Conservation (phyloP, 2,888 invertebrate species). For the Rhamphomyia laevipes region DNA sequence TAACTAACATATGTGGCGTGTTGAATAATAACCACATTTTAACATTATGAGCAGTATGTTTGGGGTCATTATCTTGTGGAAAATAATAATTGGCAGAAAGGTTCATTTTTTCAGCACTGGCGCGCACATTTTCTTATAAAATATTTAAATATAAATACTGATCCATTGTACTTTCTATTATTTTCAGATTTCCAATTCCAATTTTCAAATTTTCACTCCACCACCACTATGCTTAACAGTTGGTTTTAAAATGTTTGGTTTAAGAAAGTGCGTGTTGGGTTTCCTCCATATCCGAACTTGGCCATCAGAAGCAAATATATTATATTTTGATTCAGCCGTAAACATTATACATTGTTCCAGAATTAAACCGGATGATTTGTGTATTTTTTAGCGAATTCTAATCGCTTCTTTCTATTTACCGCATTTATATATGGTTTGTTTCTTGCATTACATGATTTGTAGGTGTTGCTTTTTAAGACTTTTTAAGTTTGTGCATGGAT, state of each 20-base stretch:
- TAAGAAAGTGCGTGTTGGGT: not conserved
- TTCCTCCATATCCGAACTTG: slow-evolving; percentile 1
- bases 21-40: not conserved
- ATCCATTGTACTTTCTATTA: not conserved
- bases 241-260: not conserved
- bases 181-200: not conserved
- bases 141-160: not conserved
- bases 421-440: not conserved
- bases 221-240: not conserved
- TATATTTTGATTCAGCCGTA: slow-evolving; percentile 3
- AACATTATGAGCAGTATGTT: not conserved
- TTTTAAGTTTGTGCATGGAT: not conserved
- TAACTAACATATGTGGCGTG: not conserved
- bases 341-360: slow-evolving; percentile 5
- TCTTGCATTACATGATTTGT: not conserved
- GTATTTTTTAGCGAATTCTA: slow-evolving; percentile 5
- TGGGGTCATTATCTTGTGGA: not conserved
- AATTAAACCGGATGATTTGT: slow-evolving; percentile 1
- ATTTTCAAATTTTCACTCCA: not conserved
- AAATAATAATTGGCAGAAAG: not conserved
- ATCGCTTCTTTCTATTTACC: slow-evolving; percentile 2
- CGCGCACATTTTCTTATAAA: not conserved
- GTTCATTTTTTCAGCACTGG: not conserved
- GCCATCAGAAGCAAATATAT: slow-evolving; percentile 6
- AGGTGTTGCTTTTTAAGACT: not conserved